A percentile compares a stretch with the other conserved stretches of the same genome.
Conservation (phyloP, 2,113 vertebrate genomes). For the Perognathus longimembris region DNA sequence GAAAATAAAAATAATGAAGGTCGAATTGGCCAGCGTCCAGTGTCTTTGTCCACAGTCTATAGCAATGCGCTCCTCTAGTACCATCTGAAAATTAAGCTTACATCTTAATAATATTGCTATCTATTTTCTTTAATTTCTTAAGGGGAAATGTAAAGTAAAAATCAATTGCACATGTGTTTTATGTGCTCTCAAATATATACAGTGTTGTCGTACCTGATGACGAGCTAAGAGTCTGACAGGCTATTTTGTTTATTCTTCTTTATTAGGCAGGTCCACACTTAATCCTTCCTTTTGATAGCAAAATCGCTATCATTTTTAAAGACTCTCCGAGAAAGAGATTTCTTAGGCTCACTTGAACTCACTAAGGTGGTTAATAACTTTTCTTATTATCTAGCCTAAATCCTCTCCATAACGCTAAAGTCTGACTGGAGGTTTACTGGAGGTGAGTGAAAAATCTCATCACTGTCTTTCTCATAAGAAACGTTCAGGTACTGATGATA, state of each 20-base stretch:
- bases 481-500: constrained; percentile 33
- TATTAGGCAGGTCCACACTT: constrained; percentile 56
- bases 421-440: constrained; percentile 43
- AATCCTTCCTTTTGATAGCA: constrained; percentile 70
- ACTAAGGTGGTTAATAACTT: constrained; percentile 77
- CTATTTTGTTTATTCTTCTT: constrained; percentile 67
- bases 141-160: constrained; percentile 71
- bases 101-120: constrained; percentile 31
- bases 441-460: constrained; percentile 1
- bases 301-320: constrained; percentile 74
- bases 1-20: constrained; percentile 61
- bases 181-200: constrained; percentile 19
- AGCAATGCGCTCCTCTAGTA: too few relatives aligned
- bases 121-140: constrained; percentile 63
- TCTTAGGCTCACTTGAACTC: constrained; percentile 54
- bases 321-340: constrained; percentile 69
- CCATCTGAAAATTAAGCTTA: constrained; percentile 27
- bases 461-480: constrained; percentile 27
- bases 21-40: not conserved
- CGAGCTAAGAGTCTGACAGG: constrained; percentile 17
- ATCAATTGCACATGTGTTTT: constrained; percentile 65
- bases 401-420: constrained; percentile 60
- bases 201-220: not conserved
- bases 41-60: not conserved
- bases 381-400: constrained; percentile 73